A percentile compares a stretch with the other conserved stretches of the same genome.
phyloP scores from a whole-genome alignment of 2,888 invertebrate genomes.

The Elegia similella region DNA sequence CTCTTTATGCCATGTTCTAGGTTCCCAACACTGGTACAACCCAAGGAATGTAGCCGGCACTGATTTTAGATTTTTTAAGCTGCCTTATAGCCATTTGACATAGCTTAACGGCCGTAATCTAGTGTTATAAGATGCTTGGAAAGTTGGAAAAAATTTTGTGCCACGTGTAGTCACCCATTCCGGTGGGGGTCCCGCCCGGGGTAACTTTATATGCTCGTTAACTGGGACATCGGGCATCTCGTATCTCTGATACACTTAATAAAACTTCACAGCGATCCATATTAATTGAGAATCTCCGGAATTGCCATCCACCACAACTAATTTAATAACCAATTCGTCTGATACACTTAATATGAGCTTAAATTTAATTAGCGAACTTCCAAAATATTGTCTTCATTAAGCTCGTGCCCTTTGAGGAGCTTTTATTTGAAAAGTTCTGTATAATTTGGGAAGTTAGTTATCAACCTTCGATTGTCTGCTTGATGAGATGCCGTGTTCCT shows the following conservation, averaged over 20 bases:
- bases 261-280: background rate
- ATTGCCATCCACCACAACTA: slow-evolving; percentile 52
- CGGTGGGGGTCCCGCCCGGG: too few relatives aligned
- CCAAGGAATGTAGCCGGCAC: too few relatives aligned
- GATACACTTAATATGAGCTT: slow-evolving; percentile 47
- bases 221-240: too few relatives aligned
- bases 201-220: too few relatives aligned
- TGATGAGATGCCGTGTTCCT: background rate
- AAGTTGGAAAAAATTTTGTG: too few relatives aligned
- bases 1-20: too few relatives aligned
- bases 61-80: too few relatives aligned
- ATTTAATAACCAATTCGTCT: slow-evolving; percentile 52
- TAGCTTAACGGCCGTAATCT: too few relatives aligned
- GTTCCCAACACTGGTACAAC: too few relatives aligned
- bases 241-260: background rate
- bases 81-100: too few relatives aligned
- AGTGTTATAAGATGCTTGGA: too few relatives aligned
- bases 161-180: too few relatives aligned
- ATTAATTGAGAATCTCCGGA: background rate
- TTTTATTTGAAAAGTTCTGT: slow-evolving; percentile 75
- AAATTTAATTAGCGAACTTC: slow-evolving; percentile 70
- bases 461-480: background rate
- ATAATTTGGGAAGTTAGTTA: slow-evolving; percentile 70
- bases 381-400: slow-evolving; percentile 77
- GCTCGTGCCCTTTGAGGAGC: slow-evolving; percentile 61